phyloP scores from a whole-genome alignment of 2,888 invertebrate species.

The Loripinus fragilis region DNA sequence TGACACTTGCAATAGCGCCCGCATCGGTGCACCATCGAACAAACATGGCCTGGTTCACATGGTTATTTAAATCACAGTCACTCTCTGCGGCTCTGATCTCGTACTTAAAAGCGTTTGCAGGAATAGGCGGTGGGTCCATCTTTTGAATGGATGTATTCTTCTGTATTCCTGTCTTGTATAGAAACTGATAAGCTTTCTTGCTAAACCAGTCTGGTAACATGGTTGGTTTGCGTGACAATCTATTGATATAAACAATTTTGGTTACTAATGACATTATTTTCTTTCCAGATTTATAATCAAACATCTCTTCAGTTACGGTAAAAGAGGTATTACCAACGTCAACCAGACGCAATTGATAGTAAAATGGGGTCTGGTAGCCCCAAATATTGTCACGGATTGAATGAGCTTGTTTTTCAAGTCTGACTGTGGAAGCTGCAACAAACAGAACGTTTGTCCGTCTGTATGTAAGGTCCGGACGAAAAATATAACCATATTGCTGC shows the following conservation, averaged over 20 bases:
- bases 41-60: conserved; percentile 56
- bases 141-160: not conserved
- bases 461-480: not conserved
- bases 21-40: conserved; percentile 58
- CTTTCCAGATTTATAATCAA: not conserved
- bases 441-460: not conserved
- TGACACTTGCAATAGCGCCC: conserved; percentile 49
- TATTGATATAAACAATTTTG: not conserved
- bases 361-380: not conserved
- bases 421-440: not conserved
- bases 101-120: conserved; percentile 35
- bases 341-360: not conserved
- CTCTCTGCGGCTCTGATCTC: conserved; percentile 29
- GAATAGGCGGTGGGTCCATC: conserved; percentile 17
- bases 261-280: not conserved
- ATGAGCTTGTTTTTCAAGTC: not conserved
- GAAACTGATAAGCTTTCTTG: not conserved
- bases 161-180: not conserved
- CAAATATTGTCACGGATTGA: not conserved
- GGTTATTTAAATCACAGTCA: conserved; percentile 56
- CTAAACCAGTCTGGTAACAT: not conserved
- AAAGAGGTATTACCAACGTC: not conserved
- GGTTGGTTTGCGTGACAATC: not conserved
- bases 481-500: not conserved
- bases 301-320: not conserved